A percentile compares a stretch with the other conserved stretches of the same genome.
Evolutionary conservation across 92 coral and sea anemone species (phyloP).

Genomic region (Siderastrea radians): DNA sequence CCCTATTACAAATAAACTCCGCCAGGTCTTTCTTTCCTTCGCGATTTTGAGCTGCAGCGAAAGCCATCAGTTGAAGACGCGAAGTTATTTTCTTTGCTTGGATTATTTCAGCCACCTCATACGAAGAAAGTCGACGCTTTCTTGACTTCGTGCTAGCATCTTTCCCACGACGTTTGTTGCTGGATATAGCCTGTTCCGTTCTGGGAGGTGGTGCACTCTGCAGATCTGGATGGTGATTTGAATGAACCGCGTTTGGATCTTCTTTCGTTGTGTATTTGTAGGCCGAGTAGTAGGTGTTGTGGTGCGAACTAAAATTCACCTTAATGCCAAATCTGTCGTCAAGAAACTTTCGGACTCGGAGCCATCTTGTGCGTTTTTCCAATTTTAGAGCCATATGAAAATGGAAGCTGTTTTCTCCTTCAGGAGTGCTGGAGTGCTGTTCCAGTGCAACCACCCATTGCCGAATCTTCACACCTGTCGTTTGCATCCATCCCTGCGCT

Average conservation of each 20-base stretch:
- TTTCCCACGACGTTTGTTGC: constrained; percentile 1
- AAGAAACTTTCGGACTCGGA: constrained; percentile 21
- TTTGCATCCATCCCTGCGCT: constrained; percentile 9
- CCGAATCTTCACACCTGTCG: constrained; percentile 10
- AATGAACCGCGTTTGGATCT: neutral
- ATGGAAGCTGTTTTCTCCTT: constrained; percentile 4
- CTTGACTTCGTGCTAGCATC: neutral
- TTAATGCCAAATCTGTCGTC: neutral
- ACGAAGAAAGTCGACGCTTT: constrained; percentile 20
- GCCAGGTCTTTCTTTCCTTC: constrained; percentile 61
- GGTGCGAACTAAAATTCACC: constrained; percentile 41
- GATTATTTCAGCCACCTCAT: constrained; percentile 54
- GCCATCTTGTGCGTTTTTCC: constrained; percentile 25
- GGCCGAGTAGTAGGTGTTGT: constrained; percentile 32
- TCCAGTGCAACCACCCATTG: constrained; percentile 33
- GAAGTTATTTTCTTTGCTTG: constrained; percentile 25
- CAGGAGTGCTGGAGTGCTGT: constrained; percentile 16
- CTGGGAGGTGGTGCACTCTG: constrained; percentile 4
- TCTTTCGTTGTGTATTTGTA: constrained; percentile 28
- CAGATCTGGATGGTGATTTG: constrained; percentile 26
- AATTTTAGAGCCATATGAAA: constrained; percentile 39
- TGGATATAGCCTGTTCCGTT: constrained; percentile 35
- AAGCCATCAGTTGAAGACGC: constrained; percentile 44
- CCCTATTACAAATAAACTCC: too few species aligned
- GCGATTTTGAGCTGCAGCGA: constrained; percentile 20